A percentile compares a stretch with the other conserved stretches of the same genome.
These are phyloP conservation scores for Vicugna pacos DNA, from an alignment of 2,113 vertebrate genomes.

Conservation along the genomic window DNA sequence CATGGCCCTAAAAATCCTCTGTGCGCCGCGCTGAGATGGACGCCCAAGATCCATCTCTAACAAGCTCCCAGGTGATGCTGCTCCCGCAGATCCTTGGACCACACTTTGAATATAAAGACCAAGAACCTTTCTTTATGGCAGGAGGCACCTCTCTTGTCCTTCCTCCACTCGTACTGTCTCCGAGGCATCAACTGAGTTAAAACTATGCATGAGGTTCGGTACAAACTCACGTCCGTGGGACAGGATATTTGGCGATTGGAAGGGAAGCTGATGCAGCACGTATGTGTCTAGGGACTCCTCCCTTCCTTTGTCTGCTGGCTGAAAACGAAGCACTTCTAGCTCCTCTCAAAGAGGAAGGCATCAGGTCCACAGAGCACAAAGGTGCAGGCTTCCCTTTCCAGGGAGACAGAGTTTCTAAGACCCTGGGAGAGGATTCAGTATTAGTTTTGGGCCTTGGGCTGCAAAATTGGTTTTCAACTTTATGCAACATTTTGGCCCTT, in stretches of 20 bases:
- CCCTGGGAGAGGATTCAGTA: not conserved
- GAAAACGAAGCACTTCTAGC: no score
- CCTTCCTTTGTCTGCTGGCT: not conserved
- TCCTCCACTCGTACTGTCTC: not conserved
- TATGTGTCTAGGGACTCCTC: not conserved
- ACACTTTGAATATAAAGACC: not conserved
- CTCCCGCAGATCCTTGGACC: not conserved
- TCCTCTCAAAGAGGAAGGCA: not conserved
- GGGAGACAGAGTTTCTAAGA: not conserved
- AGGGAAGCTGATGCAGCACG: not conserved
- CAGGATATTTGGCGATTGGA: not conserved
- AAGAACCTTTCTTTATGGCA: not conserved
- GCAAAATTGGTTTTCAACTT: constrained; percentile 28
- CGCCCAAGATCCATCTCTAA: not conserved
- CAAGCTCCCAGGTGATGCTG: not conserved
- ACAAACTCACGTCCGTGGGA: not conserved
- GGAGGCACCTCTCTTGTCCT: not conserved
- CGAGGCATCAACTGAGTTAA: fast-evolving
- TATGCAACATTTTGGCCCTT: constrained; percentile 59
- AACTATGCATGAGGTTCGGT: not conserved
- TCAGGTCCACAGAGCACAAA: not conserved
- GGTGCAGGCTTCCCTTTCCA: not conserved
- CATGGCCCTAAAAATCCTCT: not conserved
- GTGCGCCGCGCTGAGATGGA: fast-evolving
- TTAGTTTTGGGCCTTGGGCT: not conserved